These are phyloP conservation scores for Caenorhabditis sp. DNA, from an alignment of 2,888 invertebrate species.

Conservation along the genomic window DNA sequence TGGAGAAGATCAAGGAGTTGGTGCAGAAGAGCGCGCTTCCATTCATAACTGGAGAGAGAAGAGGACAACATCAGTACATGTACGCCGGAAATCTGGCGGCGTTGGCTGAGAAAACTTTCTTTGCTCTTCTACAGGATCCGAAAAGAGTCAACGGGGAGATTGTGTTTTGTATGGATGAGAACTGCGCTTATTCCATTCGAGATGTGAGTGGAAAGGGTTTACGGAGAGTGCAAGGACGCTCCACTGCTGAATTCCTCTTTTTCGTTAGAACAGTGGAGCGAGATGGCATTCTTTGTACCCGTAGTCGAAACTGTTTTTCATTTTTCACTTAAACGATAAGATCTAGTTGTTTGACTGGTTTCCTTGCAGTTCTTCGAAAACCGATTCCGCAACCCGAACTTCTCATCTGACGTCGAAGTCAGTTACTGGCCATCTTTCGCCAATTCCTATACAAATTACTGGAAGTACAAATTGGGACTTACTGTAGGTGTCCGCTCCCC, in stretches of 20 bases:
- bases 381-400: slow-evolving; percentile 43
- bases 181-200: slow-evolving; percentile 69
- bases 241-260: no score
- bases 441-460: slow-evolving; percentile 45
- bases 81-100: slow-evolving; percentile 78
- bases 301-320: no score
- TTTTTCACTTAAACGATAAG: no score
- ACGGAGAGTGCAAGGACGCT: no score
- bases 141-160: slow-evolving; percentile 71
- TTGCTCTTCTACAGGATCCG: slow-evolving; percentile 65
- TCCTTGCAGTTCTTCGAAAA: slow-evolving; percentile 66
- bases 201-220: slow-evolving; percentile 70
- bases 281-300: no score
- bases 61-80: slow-evolving; percentile 80
- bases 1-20: slow-evolving; percentile 64
- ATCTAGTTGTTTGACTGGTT: background rate
- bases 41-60: slow-evolving; percentile 71
- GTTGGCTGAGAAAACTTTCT: slow-evolving; percentile 72
- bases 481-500: background rate
- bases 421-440: slow-evolving; percentile 51
- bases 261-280: no score
- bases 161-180: slow-evolving; percentile 79
- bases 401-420: slow-evolving; percentile 11
- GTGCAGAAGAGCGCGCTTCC: slow-evolving; percentile 68
- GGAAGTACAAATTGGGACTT: slow-evolving; percentile 53